Percentiles rank a stretch among this genome's conserved stretches.
Conservation (phyloP, 2,888 invertebrate genomes). For the Coremacera marginata region DNA sequence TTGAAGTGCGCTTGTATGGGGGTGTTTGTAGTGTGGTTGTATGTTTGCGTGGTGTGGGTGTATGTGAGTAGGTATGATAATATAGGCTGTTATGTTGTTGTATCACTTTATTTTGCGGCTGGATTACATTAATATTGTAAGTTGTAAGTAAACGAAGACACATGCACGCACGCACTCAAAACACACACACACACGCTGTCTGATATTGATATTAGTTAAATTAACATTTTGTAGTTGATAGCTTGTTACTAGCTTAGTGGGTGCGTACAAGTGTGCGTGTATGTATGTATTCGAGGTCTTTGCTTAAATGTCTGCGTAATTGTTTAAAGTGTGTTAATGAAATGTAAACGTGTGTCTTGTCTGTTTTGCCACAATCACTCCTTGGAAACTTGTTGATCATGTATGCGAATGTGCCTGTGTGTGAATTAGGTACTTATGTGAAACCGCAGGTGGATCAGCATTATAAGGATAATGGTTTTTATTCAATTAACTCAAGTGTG, state of each 20-base stretch:
- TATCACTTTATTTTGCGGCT: slow-evolving; percentile 66
- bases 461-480: slow-evolving; percentile 6
- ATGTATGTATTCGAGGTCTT: slow-evolving; percentile 2
- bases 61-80: slow-evolving; percentile 39
- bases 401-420: not conserved
- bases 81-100: slow-evolving; percentile 44
- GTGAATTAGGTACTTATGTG: slow-evolving; percentile 44
- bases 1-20: not conserved
- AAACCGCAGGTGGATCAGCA: slow-evolving; percentile 51
- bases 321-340: slow-evolving; percentile 50
- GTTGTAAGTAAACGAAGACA: slow-evolving; percentile 42
- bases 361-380: slow-evolving; percentile 3
- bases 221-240: slow-evolving; percentile 53
- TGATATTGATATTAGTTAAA: slow-evolving; percentile 63
- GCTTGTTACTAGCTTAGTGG: not conserved
- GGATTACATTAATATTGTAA: slow-evolving; percentile 60
- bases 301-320: slow-evolving; percentile 38
- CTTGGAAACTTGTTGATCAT: slow-evolving; percentile 9
- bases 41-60: slow-evolving; percentile 38
- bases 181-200: slow-evolving; percentile 36
- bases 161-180: slow-evolving; percentile 46
- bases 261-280: slow-evolving; percentile 15
- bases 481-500: not conserved
- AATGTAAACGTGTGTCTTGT: slow-evolving; percentile 44
- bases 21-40: slow-evolving; percentile 5